phyloP scores from a whole-genome alignment of 2,888 invertebrate genomes.

The Falcaria lacertinaria region DNA sequence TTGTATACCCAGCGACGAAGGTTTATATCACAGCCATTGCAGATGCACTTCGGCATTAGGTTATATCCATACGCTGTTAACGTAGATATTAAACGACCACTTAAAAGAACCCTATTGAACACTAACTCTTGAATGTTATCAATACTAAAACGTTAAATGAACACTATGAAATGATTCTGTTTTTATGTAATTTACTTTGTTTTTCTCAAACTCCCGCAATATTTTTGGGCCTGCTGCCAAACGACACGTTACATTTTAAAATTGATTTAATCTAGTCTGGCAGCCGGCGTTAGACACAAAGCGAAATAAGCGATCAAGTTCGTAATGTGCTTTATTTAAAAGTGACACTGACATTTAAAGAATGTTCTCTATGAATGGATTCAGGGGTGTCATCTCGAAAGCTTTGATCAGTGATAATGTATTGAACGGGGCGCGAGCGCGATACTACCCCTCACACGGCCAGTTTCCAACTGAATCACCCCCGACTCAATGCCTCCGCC shows the following conservation, averaged over 20 bases:
- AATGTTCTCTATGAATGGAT: conserved; percentile 44
- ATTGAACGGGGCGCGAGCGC: conserved; percentile 55
- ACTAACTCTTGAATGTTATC: conserved; percentile 17
- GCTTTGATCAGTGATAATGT: conserved; percentile 62
- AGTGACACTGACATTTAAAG: conserved; percentile 42
- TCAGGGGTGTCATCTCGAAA: conserved; percentile 61
- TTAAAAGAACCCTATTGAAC: conserved; percentile 25
- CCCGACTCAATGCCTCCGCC: conserved; percentile 76
- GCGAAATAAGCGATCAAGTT: conserved; percentile 16
- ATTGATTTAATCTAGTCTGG: conserved; percentile 43
- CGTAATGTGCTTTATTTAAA: conserved; percentile 16
- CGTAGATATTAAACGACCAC: conserved; percentile 38
- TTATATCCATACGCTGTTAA: conserved; percentile 54
- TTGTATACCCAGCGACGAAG: conserved; percentile 66
- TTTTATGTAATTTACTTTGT: conserved; percentile 21
- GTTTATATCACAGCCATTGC: conserved; percentile 68
- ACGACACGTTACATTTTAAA: conserved; percentile 56
- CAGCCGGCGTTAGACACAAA: conserved; percentile 44
- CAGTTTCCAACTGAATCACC: conserved; percentile 74
- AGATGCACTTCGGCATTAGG: conserved; percentile 67
- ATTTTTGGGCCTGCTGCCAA: conserved; percentile 26
- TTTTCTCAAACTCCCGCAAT: conserved; percentile 20
- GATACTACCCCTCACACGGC: conserved; percentile 65
- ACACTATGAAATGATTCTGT: conserved; percentile 30
- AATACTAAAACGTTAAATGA: conserved; percentile 36